Evolutionary conservation across 2,888 invertebrate genomes (phyloP), one percentile per base, ranked within the genome.

Genomic region (Pseudococcus jackbeardsleyi): DNA sequence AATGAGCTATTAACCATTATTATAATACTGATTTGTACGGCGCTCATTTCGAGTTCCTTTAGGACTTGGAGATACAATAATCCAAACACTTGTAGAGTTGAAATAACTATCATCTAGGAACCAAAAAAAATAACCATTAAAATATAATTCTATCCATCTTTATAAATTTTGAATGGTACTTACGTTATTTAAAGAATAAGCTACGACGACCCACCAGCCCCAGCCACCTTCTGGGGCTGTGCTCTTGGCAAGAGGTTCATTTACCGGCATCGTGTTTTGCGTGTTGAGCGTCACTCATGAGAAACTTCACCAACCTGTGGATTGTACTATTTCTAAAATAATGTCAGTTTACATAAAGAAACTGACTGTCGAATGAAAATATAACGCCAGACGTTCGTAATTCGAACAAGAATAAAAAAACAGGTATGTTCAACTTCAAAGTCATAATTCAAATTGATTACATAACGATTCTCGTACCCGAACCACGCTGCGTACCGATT

Each of bases 171-270:
- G 1, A 46, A 86, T 42, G 0, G 19, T 86, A 94, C 94, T 94
- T 92, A 95, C 95, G 91, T 95, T 95, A 87, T 95, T 94, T 90
- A 94, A 92, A 90, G 95, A 95, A 85, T 94, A 94, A 6, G 95
- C 95, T 8, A 95, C 90, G 48, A 95, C 93, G 26, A 96, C 93
- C 91, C 95, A 92, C 95, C 95, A 96, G 0, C 94, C 94, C 95
- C 95, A 96, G 0, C 95, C 95, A 6, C 95, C 95, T 91, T 96
- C 96, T 0, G 95, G 96, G 0, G 95, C 89, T 8, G 19, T 82
- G 42, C 88, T 88, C 15, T 39, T 72, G 39, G 19, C 59, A 15
- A 33, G 39, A 46, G 42, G 33, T 42, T 42, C 22, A 17, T 72
- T 72, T 22, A 19, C 46, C 46, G 86, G 68, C 86, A 86, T 86